These are phyloP conservation scores for Yponomeuta cagnagella DNA, from an alignment of 2,888 invertebrate genomes.

Conservation along the genomic window DNA sequence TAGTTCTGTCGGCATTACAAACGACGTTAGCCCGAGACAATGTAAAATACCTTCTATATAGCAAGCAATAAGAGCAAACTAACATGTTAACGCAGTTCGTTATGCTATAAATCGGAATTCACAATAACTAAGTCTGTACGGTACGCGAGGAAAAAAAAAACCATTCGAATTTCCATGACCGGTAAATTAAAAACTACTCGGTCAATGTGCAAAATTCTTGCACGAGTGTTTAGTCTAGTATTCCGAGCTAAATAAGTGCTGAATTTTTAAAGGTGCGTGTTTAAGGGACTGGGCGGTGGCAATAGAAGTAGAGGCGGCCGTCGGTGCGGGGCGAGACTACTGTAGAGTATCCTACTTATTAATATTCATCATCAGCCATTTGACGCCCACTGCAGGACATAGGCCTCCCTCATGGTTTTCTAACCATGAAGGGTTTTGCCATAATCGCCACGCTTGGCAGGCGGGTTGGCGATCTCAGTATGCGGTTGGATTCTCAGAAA, in stretches of 20 bases:
- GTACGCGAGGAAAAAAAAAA: background rate
- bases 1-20: background rate
- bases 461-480: too few relatives aligned
- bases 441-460: too few relatives aligned
- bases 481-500: too few relatives aligned
- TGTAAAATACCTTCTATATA: slow-evolving; percentile 30
- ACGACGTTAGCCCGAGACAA: background rate
- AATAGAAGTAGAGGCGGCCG: background rate
- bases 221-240: background rate
- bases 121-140: slow-evolving; percentile 34
- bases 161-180: background rate
- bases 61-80: slow-evolving; percentile 26
- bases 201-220: background rate
- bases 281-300: background rate
- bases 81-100: slow-evolving; percentile 20
- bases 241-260: background rate
- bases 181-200: background rate
- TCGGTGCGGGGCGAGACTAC: background rate
- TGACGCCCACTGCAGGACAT: too few relatives aligned
- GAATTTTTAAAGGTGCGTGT: background rate
- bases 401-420: too few relatives aligned
- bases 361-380: too few relatives aligned
- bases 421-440: too few relatives aligned
- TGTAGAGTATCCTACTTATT: slow-evolving; percentile 8
- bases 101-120: slow-evolving; percentile 42